These are phyloP conservation scores for Pagetopsis macropterus DNA, from an alignment of 2,797 vertebrate genomes.

Conservation along the genomic window DNA sequence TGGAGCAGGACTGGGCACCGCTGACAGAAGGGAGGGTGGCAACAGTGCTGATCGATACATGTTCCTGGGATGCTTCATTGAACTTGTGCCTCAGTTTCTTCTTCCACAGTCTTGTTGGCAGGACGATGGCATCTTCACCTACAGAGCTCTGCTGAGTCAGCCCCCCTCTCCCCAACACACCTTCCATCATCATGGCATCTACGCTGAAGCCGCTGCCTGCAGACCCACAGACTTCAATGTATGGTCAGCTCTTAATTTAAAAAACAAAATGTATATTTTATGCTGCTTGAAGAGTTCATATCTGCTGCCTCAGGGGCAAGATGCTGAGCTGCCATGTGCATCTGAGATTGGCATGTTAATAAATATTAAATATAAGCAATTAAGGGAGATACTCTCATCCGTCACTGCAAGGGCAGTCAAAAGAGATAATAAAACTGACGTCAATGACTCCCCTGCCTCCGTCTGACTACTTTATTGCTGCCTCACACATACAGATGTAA, in stretches of 20 bases:
- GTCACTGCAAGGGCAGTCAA: conserved; percentile 32
- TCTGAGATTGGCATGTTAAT: conserved; percentile 38
- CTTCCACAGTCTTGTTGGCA: conserved; percentile 47
- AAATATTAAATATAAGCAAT: conserved; percentile 56
- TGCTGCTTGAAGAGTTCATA: conserved; percentile 40
- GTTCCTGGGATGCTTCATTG: conserved; percentile 8
- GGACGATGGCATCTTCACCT: conserved; percentile 56
- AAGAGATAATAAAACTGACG: conserved; percentile 32
- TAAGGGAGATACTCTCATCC: conserved; percentile 45
- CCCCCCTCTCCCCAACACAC: conserved; percentile 12
- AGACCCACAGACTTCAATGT: conserved; percentile 8
- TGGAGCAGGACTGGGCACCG: conserved; percentile 22
- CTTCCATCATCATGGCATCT: conserved; percentile 32
- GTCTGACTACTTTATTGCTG: conserved; percentile 33
- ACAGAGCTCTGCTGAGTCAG: conserved; percentile 64
- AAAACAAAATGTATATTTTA: conserved; percentile 47
- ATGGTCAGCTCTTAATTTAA: conserved; percentile 38
- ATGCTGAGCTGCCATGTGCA: conserved; percentile 27
- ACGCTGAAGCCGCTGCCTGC: conserved; percentile 20
- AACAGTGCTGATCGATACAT: conserved; percentile 49
- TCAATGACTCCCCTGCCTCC: conserved; percentile 28
- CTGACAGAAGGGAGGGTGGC: conserved; percentile 16
- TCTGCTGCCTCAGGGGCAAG: conserved; percentile 34
- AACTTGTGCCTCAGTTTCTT: conserved; percentile 26
- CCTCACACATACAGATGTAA: conserved; percentile 10